These are phyloP conservation scores for Venusia cambrica DNA, from an alignment of 2,888 invertebrate genomes.

Conservation along the genomic window DNA sequence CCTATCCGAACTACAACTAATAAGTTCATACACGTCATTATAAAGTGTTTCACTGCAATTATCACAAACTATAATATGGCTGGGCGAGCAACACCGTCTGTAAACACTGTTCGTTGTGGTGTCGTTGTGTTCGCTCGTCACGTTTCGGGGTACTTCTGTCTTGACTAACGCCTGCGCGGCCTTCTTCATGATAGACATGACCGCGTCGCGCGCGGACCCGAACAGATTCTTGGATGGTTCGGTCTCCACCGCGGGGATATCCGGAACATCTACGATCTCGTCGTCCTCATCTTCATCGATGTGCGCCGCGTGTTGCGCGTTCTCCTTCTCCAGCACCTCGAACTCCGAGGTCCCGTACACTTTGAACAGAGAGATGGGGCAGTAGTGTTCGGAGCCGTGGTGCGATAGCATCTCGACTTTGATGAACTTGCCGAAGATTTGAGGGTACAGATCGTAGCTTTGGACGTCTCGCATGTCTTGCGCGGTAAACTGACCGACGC, in stretches of 20 bases:
- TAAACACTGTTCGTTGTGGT: slow-evolving; percentile 63
- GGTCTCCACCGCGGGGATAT: slow-evolving; percentile 64
- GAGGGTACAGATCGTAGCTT: slow-evolving; percentile 89
- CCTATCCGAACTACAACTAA: slow-evolving; percentile 85
- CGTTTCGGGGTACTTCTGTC: slow-evolving; percentile 83
- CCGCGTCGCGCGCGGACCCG: slow-evolving; percentile 94
- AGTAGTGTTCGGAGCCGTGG: slow-evolving; percentile 98
- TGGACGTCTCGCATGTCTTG: slow-evolving; percentile 93
- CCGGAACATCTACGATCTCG: slow-evolving; percentile 82
- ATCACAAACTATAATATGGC: slow-evolving; percentile 87
- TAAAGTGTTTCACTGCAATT: slow-evolving; percentile 87
- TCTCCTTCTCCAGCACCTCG: slow-evolving; percentile 92
- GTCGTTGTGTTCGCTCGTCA: slow-evolving; percentile 72
- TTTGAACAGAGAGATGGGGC: slow-evolving; percentile 97
- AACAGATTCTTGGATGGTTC: slow-evolving; percentile 87
- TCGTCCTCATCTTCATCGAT: slow-evolving; percentile 85
- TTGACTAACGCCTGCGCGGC: slow-evolving; percentile 93
- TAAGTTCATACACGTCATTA: slow-evolving; percentile 85
- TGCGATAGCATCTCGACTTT: slow-evolving; percentile 96
- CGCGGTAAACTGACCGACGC: slow-evolving; percentile 92
- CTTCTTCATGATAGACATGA: slow-evolving; percentile 95
- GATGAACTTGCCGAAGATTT: slow-evolving; percentile 93
- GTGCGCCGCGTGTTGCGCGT: slow-evolving; percentile 83
- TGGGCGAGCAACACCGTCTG: slow-evolving; percentile 85
- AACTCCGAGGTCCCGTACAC: slow-evolving; percentile 97